Evolutionary conservation across 2,888 invertebrate species (phyloP).

Genomic region (Caenorhabditis angaria): DNA sequence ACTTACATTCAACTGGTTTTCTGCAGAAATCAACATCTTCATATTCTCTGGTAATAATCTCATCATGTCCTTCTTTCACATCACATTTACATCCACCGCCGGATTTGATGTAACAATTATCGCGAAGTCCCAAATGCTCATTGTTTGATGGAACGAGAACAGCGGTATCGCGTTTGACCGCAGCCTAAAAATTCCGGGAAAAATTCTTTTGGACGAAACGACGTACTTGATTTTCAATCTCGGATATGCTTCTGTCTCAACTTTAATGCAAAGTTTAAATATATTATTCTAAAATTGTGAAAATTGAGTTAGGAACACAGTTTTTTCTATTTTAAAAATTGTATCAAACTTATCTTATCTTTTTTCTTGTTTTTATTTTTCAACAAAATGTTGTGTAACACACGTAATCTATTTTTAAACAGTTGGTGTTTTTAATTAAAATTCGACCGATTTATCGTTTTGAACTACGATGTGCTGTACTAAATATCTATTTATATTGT

Average conservation of each 20-base stretch:
- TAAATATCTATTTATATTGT: too few relatives aligned
- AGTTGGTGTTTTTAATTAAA: constrained; percentile 4
- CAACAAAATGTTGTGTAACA: background rate
- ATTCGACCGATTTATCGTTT: too few relatives aligned
- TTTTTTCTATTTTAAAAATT: too few relatives aligned
- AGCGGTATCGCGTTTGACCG: constrained; percentile 38
- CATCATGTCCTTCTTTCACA: constrained; percentile 56
- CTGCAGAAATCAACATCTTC: constrained; percentile 54
- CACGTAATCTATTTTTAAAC: background rate
- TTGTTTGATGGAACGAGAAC: constrained; percentile 14
- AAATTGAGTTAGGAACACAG: too few relatives aligned
- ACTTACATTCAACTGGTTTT: constrained; percentile 57
- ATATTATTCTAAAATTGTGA: too few relatives aligned
- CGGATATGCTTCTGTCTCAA: too few relatives aligned
- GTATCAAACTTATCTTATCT: constrained; percentile 4
- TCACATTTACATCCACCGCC: constrained; percentile 56
- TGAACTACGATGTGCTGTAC: too few relatives aligned
- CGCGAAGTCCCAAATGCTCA: constrained; percentile 23
- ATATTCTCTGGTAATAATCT: constrained; percentile 47
- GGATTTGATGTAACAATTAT: constrained; percentile 38
- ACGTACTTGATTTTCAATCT: too few relatives aligned
- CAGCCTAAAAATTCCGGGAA: constrained; percentile 37
- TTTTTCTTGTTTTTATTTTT: background rate
- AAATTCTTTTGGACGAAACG: too few relatives aligned
- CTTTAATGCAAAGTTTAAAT: too few relatives aligned